Evolutionary conservation across 2,888 invertebrate genomes (phyloP).

Genomic region (Sthenelais limicola): DNA sequence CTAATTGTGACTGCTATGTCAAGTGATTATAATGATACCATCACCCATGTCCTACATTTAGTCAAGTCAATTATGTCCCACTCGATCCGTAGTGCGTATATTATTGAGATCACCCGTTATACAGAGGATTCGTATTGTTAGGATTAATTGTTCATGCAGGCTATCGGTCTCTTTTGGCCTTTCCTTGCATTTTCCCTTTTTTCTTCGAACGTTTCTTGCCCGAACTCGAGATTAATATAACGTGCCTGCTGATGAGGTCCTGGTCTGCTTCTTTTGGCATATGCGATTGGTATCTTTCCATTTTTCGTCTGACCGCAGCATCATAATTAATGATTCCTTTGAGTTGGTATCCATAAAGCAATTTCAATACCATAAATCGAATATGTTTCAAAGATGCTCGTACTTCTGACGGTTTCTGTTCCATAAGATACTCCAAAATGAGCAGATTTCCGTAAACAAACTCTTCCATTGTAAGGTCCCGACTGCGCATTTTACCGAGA

Average conservation of each 20-base stretch:
- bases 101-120: too few relatives aligned
- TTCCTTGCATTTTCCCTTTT: too few relatives aligned
- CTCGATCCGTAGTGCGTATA: too few relatives aligned
- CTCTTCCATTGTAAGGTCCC: constrained; percentile 16
- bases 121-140: too few relatives aligned
- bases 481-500: background rate
- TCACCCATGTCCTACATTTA: too few relatives aligned
- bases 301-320: background rate
- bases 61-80: too few relatives aligned
- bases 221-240: too few relatives aligned
- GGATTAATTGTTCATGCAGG: too few relatives aligned
- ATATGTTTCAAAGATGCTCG: constrained; percentile 21
- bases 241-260: background rate
- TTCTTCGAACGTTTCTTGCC: too few relatives aligned
- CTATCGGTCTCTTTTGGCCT: too few relatives aligned
- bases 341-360: constrained; percentile 5
- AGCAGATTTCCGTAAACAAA: constrained; percentile 26
- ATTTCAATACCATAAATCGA: constrained; percentile 8
- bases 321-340: constrained; percentile 9
- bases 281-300: constrained; percentile 2
- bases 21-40: too few relatives aligned
- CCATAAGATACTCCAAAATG: constrained; percentile 30
- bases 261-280: constrained; percentile 22
- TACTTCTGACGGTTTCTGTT: background rate
- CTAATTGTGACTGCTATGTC: too few relatives aligned